phyloP scores from a whole-genome alignment of 1,140 invertebrate species.

The Heliothis subflexa region DNA sequence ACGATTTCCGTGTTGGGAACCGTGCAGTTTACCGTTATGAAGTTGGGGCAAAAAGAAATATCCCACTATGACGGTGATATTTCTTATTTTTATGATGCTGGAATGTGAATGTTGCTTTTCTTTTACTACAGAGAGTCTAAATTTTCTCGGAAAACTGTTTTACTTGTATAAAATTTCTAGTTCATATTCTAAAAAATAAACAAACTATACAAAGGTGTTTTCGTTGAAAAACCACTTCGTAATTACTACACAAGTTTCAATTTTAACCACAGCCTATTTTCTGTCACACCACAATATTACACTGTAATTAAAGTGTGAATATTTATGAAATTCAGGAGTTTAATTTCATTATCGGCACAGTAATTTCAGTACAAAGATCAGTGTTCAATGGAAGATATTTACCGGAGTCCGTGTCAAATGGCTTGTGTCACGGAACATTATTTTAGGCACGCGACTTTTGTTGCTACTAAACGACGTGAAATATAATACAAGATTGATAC shows the following conservation, averaged over 20 bases:
- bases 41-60: constrained; percentile 35
- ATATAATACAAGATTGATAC: constrained; percentile 30
- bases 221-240: no score
- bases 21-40: constrained; percentile 38
- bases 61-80: constrained; percentile 16
- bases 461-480: constrained; percentile 25
- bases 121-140: neutral
- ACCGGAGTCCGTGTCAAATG: constrained; percentile 43
- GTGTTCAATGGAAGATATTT: constrained; percentile 45
- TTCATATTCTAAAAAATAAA: no score
- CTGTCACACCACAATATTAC: constrained; percentile 10
- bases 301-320: constrained; percentile 38
- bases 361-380: constrained; percentile 47
- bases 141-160: neutral
- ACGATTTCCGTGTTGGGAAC: constrained; percentile 39
- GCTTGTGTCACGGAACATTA: constrained; percentile 37
- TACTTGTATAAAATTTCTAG: no score
- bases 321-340: constrained; percentile 27
- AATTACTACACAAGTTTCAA: no score
- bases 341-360: constrained; percentile 35
- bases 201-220: no score
- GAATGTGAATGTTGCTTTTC: neutral
- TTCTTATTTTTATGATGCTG: constrained; percentile 26
- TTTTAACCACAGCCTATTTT: no score
- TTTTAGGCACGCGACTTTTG: constrained; percentile 46